Base-by-base conservation (phyloP, 2,888 invertebrate species). In the Tenthredo notha region DNA sequence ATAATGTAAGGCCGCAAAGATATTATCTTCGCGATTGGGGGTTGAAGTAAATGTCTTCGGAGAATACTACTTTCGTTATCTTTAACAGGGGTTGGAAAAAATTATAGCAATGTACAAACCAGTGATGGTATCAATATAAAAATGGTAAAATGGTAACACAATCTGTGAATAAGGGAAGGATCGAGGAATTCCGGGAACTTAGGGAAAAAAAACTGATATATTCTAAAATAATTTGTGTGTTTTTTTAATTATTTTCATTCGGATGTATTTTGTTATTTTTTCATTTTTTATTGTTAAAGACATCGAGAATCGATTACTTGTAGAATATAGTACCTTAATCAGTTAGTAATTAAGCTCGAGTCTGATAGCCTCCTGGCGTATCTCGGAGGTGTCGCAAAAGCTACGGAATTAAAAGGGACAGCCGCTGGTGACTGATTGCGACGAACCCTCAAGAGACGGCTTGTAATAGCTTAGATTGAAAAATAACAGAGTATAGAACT, bases 401-500 rank as follows among this genome's bases (percentile, higher is more conserved):
- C 18, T 40, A 74, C 72, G 43, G 25, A 40, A 21, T 40, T 43
- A 74, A 50, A 25, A 50, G 33, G n/a, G 74, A 74, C 74, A 50
- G 72, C 43, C 7, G 61, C 33, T 25, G 58, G 80, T 83, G 47
- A 83, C 83, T 83, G 83, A 83, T 83, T 83, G 70, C 83, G 21
- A 43, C 21, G 5, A 67, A 33, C 25, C 18, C 70, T n/a, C 83
- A 18, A 83, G 83, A 83, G 83, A 83, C 83, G 83, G 67, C 40
- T 61, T 37, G 50, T 80, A 25, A 80, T 61, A 61, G 80, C 58
- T 80, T 37, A 67, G 83, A 83, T 83, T 83, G 83, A 61, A 67
- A 83, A 83, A 83, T 83, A 83, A 83, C 83, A 83, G 25, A 83
- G 65, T 83, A 70, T 67, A 83, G 33, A 43, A 50, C 37, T 21